Conservation (phyloP, 2,113 vertebrate genomes). For the Natator depressus region DNA sequence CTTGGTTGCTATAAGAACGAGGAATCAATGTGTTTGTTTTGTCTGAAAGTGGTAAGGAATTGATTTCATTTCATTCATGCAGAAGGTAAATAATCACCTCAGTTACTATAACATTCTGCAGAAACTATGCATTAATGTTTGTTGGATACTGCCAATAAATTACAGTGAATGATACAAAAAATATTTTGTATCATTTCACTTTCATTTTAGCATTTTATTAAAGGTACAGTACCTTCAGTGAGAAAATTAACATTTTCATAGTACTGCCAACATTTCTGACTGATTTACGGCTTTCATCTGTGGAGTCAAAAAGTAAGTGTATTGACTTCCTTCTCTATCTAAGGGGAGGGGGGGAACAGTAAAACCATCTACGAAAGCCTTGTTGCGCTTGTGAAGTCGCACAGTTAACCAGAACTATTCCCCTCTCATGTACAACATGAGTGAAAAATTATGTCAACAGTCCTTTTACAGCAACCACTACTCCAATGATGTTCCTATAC, state of each 20-base stretch:
- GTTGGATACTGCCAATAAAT: constrained; percentile 70
- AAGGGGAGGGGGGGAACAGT: neutral
- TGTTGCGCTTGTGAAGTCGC: neutral
- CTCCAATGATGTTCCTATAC: neutral
- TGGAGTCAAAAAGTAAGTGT: constrained; percentile 2
- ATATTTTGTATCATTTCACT: constrained; percentile 60
- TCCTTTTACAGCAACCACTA: neutral
- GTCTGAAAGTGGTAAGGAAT: constrained; percentile 35
- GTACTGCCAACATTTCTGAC: constrained; percentile 15
- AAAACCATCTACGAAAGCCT: neutral
- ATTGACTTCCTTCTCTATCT: neutral
- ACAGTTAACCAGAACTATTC: neutral
- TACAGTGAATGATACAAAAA: constrained; percentile 60
- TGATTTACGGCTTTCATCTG: constrained; percentile 40
- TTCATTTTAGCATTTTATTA: constrained; percentile 62
- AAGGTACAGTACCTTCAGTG: constrained; percentile 36
- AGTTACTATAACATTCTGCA: constrained; percentile 53
- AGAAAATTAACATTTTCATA: constrained; percentile 53
- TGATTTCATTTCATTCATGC: constrained; percentile 70
- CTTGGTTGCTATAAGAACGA: constrained; percentile 49
- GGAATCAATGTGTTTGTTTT: constrained; percentile 52
- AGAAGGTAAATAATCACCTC: constrained; percentile 63
- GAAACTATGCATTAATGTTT: constrained; percentile 59
- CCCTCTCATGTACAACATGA: neutral
- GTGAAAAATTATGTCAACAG: constrained; percentile 25